Evolutionary conservation across 2,797 vertebrate species (phyloP).

Genomic region (Micropoecilia bifurca): DNA sequence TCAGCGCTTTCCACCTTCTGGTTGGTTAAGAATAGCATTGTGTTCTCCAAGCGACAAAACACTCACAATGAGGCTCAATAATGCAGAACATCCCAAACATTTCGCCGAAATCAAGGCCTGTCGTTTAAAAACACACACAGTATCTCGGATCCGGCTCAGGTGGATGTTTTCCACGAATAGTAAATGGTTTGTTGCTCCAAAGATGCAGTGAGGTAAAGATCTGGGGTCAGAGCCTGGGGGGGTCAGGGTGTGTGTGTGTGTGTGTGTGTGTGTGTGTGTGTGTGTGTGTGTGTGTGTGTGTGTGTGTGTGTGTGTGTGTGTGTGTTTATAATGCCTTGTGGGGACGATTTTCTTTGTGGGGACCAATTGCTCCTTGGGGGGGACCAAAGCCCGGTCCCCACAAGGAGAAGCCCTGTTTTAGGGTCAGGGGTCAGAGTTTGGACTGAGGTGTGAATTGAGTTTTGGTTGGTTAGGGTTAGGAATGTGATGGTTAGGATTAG

Average conservation of each 20-base stretch:
- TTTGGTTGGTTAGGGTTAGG: no score
- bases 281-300: no score
- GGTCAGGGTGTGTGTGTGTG: background rate
- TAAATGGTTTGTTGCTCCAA: constrained; percentile 51
- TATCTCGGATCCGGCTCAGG: constrained; percentile 52
- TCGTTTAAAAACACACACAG: constrained; percentile 2
- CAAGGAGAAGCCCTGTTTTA: no score
- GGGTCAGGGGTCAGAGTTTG: no score
- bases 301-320: background rate
- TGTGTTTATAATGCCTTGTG: no score
- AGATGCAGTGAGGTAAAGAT: constrained; percentile 52
- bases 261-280: no score
- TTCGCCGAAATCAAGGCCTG: constrained; percentile 40
- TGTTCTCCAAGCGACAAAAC: constrained; percentile 52
- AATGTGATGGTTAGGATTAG: no score
- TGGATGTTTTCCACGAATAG: constrained; percentile 31
- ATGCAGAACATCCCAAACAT: constrained; percentile 41
- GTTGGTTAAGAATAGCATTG: constrained; percentile 34
- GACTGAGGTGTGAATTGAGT: no score
- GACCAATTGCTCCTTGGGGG: no score
- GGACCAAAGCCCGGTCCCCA: no score
- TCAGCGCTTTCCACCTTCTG: constrained; percentile 53
- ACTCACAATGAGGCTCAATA: constrained; percentile 28
- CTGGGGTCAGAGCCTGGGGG: constrained; percentile 30
- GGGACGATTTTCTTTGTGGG: no score